These are phyloP conservation scores for Heterocephalus glaber DNA, from an alignment of 2,113 vertebrate genomes.

Conservation along the genomic window DNA sequence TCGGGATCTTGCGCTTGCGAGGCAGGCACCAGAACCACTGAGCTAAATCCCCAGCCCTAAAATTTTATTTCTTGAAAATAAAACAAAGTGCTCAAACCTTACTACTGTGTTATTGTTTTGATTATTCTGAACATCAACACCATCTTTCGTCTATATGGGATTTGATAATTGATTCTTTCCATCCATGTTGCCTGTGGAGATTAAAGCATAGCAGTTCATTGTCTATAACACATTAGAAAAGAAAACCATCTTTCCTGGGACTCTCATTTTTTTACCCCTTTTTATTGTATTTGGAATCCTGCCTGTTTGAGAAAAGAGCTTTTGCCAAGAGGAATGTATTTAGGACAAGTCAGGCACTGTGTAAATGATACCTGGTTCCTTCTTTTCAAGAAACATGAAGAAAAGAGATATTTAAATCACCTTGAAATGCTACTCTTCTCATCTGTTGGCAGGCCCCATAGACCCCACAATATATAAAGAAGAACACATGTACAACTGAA, in stretches of 20 bases:
- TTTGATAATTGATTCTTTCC: background rate
- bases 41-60: too few relatives aligned
- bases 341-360: background rate
- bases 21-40: too few relatives aligned
- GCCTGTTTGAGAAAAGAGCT: background rate
- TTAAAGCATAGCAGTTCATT: background rate
- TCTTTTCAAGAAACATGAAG: background rate
- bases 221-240: background rate
- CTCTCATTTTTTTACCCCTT: background rate
- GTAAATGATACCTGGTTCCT: background rate
- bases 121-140: background rate
- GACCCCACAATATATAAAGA: accelerated
- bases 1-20: too few relatives aligned
- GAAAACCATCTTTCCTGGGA: background rate
- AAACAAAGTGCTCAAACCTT: background rate
- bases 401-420: background rate
- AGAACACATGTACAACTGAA: background rate
- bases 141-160: background rate
- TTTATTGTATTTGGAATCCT: background rate
- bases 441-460: too few relatives aligned
- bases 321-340: background rate
- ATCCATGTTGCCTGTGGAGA: background rate
- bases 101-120: background rate
- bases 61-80: background rate
- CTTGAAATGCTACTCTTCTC: background rate